Conservation (phyloP, 2,888 invertebrate genomes). For the Caradrina clavipalpis region DNA sequence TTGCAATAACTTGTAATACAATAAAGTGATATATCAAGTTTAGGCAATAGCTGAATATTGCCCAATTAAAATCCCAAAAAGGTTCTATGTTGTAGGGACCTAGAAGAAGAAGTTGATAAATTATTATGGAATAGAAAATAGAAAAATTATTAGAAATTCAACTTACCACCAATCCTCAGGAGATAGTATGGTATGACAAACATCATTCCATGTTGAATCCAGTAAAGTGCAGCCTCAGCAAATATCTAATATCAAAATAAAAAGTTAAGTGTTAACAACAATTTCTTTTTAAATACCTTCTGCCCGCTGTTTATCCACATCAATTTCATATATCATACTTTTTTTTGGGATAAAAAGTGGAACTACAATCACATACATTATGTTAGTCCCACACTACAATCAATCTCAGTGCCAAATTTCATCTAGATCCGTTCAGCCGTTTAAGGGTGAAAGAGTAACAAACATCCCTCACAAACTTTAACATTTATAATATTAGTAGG, state of each 20-base stretch:
- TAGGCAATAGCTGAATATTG: conserved; percentile 94
- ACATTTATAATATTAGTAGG: no score
- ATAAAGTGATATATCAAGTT: conserved; percentile 96
- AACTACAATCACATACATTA: no score
- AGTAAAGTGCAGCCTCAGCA: conserved; percentile 98
- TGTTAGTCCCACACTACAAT: no score
- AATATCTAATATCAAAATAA: conserved; percentile 92
- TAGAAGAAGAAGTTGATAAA: conserved; percentile 79
- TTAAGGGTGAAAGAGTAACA: no score
- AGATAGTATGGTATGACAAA: conserved; percentile 98
- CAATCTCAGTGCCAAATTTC: no score
- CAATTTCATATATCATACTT: no score
- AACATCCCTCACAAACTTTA: no score
- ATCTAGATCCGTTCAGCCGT: no score
- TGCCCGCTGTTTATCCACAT: no score
- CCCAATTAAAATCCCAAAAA: conserved; percentile 94
- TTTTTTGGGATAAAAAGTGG: no score
- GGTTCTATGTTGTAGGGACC: conserved; percentile 96
- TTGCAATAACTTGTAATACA: conserved; percentile 93
- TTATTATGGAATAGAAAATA: conserved; percentile 26
- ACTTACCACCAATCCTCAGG: conserved; percentile 95
- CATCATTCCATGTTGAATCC: conserved; percentile 99
- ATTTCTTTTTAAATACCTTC: no score
- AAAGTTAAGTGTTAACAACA: not conserved
- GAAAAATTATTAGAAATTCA: conserved; percentile 26